Conservation (phyloP, 2,113 vertebrate species). For the Anoplopoma fimbria region DNA sequence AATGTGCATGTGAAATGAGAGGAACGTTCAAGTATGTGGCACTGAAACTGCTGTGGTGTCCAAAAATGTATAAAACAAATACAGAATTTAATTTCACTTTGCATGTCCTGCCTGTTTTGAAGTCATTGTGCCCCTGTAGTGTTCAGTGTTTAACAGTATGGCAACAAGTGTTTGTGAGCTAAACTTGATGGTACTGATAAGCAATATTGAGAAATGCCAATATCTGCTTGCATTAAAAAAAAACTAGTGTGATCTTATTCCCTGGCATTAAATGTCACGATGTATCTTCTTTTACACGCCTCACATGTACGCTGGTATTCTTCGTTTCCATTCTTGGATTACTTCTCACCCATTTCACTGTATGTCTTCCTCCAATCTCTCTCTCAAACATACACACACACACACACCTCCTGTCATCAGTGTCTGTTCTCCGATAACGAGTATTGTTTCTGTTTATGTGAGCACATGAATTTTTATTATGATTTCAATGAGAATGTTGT, state of each 20-base stretch:
- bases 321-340: conserved; percentile 81
- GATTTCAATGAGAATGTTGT: conserved; percentile 59
- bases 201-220: conserved; percentile 83
- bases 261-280: conserved; percentile 82
- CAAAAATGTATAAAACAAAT: conserved; percentile 17
- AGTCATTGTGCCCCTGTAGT: conserved; percentile 49
- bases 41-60: conserved; percentile 52
- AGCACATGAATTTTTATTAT: conserved; percentile 75
- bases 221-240: conserved; percentile 81
- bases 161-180: conserved; percentile 70
- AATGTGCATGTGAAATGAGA: conserved; percentile 58
- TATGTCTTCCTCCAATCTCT: conserved; percentile 62
- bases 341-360: conserved; percentile 75
- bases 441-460: conserved; percentile 84
- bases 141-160: conserved; percentile 65
- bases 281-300: conserved; percentile 84
- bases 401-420: conserved; percentile 72
- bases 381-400: conserved; percentile 48
- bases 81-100: conserved; percentile 33
- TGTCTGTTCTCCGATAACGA: conserved; percentile 77
- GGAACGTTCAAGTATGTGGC: conserved; percentile 50
- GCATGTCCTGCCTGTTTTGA: conserved; percentile 70
- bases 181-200: conserved; percentile 67
- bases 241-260: conserved; percentile 75
- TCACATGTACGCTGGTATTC: conserved; percentile 83